Evolutionary conservation across 2,113 vertebrate species (phyloP).

Genomic region (Brachyistius frenatus): DNA sequence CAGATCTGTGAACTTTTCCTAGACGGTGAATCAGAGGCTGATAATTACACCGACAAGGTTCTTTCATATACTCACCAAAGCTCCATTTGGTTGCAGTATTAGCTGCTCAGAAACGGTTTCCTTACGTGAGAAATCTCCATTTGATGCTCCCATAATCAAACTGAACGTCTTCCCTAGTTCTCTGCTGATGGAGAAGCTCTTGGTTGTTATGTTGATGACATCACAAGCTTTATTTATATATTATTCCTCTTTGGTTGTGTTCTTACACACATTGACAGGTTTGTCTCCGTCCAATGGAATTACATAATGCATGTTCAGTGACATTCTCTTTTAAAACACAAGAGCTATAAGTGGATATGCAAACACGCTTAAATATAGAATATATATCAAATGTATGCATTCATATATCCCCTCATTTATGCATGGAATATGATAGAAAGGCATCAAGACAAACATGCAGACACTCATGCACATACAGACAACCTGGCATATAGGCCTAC

Average conservation of each 20-base stretch:
- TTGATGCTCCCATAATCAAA: background rate
- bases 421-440: slow-evolving; percentile 11
- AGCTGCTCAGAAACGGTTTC: background rate
- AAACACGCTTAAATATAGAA: slow-evolving; percentile 34
- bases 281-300: background rate
- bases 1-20: slow-evolving; percentile 10
- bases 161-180: background rate
- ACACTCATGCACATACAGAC: background rate
- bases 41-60: no score
- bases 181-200: background rate
- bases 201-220: background rate
- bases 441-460: background rate
- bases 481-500: background rate
- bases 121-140: background rate
- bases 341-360: background rate
- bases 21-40: background rate
- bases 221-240: background rate
- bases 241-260: background rate
- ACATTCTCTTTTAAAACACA: background rate
- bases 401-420: slow-evolving; percentile 12
- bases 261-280: background rate
- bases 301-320: background rate
- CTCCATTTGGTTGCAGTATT: background rate
- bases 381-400: slow-evolving; percentile 16
- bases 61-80: background rate